Base-by-base conservation (phyloP, 1,140 invertebrate genomes). In the Ceratitis capitata region DNA sequence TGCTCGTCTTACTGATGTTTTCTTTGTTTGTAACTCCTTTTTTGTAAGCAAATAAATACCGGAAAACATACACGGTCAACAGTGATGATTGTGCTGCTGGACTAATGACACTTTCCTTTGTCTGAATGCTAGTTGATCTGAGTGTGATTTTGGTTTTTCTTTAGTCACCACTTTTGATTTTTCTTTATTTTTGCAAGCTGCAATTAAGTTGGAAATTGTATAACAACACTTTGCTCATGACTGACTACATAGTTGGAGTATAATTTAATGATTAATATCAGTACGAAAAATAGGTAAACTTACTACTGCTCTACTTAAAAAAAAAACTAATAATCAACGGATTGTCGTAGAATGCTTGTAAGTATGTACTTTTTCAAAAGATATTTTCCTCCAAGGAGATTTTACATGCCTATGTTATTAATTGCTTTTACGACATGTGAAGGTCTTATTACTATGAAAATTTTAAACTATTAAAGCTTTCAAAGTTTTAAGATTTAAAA, bases 11-110 rank as follows among this genome's bases (percentile, higher is more conserved):
- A 83, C 23, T 82, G 78, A 88, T 84, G 89, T 86, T 85, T 89
- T 89, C 89, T 89, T 88, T 88, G 90, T 89, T 90, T 89, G 88
- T 88, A 87, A 47, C 23, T 58, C 82, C 69, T 78, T 78, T 45
- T 78, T 78, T 78, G 32, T n/a, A 16, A 78, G 69, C 45, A 42
- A n/a, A 10, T 45, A 26, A 7, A n/a, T 39, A 78, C 39, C 16
- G 19, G 9, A 23, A 10, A 78, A 26, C n/a, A n/a, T 39, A 78
- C 39, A 39, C 39, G 9, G 12, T n/a, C 26, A 14, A 86, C 87
- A 88, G 74, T 85, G 84, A 84, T 84, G 64, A 85, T 88, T 86
- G 86, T 86, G 88, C 88, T 87, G 87, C 23, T 69, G 64, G 32
- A 53, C 16, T 19, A 53, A 14, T 78, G 39, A 35, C 69, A 47